Conservation (phyloP, 1,140 invertebrate genomes). For the Battus philenor region DNA sequence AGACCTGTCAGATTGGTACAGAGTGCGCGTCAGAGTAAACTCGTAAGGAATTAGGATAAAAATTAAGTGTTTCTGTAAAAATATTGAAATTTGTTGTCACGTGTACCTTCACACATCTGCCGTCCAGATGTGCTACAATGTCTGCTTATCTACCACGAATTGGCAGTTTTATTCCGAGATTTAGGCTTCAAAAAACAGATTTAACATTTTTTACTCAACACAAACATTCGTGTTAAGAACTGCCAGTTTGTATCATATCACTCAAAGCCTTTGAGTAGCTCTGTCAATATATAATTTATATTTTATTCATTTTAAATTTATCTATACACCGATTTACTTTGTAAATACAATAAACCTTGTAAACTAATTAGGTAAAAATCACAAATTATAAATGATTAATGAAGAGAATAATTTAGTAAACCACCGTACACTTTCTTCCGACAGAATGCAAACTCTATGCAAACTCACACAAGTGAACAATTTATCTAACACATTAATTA, state of each 20-base stretch:
- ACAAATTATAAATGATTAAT: no score
- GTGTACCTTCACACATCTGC: constrained; percentile 70
- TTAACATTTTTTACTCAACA: constrained; percentile 20
- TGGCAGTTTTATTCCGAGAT: constrained; percentile 55
- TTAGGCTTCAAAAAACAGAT: constrained; percentile 14
- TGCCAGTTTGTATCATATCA: constrained; percentile 53
- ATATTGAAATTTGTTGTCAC: constrained; percentile 64
- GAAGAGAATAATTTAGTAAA: no score
- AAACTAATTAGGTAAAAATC: no score
- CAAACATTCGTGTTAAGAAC: constrained; percentile 33
- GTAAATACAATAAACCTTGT: no score
- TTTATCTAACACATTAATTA: no score
- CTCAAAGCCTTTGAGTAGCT: constrained; percentile 35
- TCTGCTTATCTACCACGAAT: constrained; percentile 59
- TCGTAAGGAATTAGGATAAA: constrained; percentile 79
- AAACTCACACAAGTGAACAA: no score
- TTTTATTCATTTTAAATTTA: no score
- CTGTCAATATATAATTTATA: constrained; percentile 30
- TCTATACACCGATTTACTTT: no score
- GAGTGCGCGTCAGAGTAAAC: constrained; percentile 85
- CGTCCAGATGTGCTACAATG: constrained; percentile 65
- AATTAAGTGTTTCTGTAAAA: constrained; percentile 70
- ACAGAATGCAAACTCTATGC: no score
- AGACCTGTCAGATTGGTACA: constrained; percentile 84
- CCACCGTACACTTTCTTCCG: no score